phyloP scores from a whole-genome alignment of 1,140 invertebrate species.

The Camponotus pennsylvanicus region DNA sequence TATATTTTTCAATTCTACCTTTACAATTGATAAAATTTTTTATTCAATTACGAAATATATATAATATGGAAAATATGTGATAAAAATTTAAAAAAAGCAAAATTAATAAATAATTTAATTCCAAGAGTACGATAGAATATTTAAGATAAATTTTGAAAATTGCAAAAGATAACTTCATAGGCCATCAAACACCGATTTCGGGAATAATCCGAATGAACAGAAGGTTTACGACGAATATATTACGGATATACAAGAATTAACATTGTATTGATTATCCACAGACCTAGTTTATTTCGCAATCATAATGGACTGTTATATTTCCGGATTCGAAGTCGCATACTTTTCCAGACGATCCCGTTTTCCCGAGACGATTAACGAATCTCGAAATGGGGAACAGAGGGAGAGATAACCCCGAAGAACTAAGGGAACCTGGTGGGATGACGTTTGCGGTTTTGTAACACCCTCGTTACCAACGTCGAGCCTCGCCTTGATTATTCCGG shows the following conservation, averaged over 20 bases:
- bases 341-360: conserved; percentile 55
- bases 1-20: not conserved
- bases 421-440: conserved; percentile 9
- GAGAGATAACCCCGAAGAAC: not conserved
- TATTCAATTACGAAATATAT: not conserved
- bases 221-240: not conserved
- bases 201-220: not conserved
- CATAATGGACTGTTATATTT: conserved; percentile 39
- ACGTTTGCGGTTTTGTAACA: conserved; percentile 72
- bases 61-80: not conserved
- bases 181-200: not conserved
- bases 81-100: not conserved
- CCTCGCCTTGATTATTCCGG: conserved; percentile 72
- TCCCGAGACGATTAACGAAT: conserved; percentile 59
- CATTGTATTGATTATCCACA: no score
- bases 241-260: conserved; percentile 13
- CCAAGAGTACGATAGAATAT: not conserved
- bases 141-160: not conserved
- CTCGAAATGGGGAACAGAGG: not conserved
- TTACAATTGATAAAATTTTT: not conserved
- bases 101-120: conserved; percentile 1
- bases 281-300: conserved; percentile 8
- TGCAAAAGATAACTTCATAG: not conserved
- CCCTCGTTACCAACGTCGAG: conserved; percentile 70
- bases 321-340: conserved; percentile 21